Evolutionary conservation across 2,888 invertebrate genomes (phyloP).

Genomic region (Acleris literana): DNA sequence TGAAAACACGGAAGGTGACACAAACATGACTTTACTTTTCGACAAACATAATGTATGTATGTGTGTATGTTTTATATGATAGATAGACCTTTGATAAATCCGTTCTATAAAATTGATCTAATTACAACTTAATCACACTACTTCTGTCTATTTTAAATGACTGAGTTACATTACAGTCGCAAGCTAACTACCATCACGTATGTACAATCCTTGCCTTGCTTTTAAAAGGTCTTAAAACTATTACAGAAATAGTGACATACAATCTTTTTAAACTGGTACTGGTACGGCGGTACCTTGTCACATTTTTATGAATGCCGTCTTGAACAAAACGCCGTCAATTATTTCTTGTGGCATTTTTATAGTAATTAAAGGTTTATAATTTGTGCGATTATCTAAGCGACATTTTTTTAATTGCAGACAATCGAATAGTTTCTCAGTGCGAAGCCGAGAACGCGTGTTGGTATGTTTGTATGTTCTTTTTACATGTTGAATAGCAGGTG

Average conservation of each 20-base stretch:
- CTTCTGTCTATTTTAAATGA: conserved; percentile 49
- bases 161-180: conserved; percentile 67
- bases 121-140: no score
- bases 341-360: conserved; percentile 18
- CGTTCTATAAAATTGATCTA: no score
- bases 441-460: background rate
- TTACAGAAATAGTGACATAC: no score
- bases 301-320: conserved; percentile 55
- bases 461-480: background rate
- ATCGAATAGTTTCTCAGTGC: background rate
- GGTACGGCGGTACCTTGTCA: conserved; percentile 64
- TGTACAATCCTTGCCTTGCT: conserved; percentile 44
- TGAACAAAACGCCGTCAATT: conserved; percentile 39
- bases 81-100: no score
- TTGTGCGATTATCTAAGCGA: background rate
- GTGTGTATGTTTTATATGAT: no score
- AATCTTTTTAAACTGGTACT: no score
- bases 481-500: no score
- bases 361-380: background rate
- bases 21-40: no score
- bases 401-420: background rate
- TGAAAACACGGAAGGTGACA: no score
- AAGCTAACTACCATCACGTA: conserved; percentile 72
- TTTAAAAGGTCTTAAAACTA: background rate
- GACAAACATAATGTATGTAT: no score